Evolutionary conservation across 1,140 invertebrate species (phyloP).

Genomic region (Himalopsyche phryganea): DNA sequence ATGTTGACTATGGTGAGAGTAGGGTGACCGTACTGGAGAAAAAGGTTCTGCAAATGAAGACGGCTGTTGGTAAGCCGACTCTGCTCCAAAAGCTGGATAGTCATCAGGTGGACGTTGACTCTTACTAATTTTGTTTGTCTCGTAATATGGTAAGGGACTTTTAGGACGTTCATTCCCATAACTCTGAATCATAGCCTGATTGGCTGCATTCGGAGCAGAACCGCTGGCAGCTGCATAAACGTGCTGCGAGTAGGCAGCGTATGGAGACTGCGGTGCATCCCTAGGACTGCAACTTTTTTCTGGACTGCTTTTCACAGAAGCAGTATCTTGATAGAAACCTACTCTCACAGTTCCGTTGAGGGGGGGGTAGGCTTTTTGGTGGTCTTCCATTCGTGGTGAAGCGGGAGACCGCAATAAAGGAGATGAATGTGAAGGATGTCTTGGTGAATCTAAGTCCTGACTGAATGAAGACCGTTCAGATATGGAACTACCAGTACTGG

Average conservation of each 20-base stretch:
- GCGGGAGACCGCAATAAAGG: constrained; percentile 61
- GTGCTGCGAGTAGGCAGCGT: constrained; percentile 60
- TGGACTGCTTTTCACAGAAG: constrained; percentile 66
- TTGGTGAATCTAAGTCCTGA: constrained; percentile 68
- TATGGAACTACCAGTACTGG: constrained; percentile 68
- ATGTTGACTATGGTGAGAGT: constrained; percentile 36
- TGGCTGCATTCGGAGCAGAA: constrained; percentile 39
- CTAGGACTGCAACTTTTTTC: constrained; percentile 68
- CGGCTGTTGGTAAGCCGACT: constrained; percentile 46
- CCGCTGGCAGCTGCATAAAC: constrained; percentile 55
- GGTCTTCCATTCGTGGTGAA: constrained; percentile 55
- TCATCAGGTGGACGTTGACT: constrained; percentile 40
- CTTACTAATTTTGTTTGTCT: constrained; percentile 51
- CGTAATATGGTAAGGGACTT: constrained; percentile 51
- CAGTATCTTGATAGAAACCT: constrained; percentile 76
- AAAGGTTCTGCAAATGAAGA: constrained; percentile 44
- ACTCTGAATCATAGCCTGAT: constrained; percentile 39
- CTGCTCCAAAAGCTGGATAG: constrained; percentile 40
- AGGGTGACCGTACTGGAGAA: constrained; percentile 43
- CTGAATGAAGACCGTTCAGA: constrained; percentile 72
- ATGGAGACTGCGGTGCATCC: constrained; percentile 58
- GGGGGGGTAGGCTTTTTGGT: constrained; percentile 62
- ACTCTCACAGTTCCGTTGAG: constrained; percentile 70
- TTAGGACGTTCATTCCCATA: constrained; percentile 46
- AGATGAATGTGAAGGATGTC: constrained; percentile 63